Conservation (phyloP, 2,113 vertebrate species). For the Spermophilus dauricus region DNA sequence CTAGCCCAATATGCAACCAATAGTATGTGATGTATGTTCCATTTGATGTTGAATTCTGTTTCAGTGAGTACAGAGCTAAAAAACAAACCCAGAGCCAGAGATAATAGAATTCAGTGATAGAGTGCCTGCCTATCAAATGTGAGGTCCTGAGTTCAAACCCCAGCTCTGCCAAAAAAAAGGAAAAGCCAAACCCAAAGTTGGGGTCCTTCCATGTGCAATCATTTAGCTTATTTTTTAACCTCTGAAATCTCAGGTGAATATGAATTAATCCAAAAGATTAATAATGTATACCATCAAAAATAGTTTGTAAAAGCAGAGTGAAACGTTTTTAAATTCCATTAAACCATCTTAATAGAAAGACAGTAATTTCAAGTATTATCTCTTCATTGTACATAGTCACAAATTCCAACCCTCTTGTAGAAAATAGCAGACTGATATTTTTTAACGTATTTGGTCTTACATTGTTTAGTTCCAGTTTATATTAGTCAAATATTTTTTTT, state of each 20-base stretch:
- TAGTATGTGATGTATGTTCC: neutral
- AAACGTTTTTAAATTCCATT: slow-evolving; percentile 5
- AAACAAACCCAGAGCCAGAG: neutral
- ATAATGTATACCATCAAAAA: slow-evolving; percentile 33
- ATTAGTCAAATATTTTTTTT: slow-evolving; percentile 51
- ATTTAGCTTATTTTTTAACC: neutral
- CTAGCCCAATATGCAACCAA: neutral
- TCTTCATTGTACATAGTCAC: neutral
- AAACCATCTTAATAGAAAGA: slow-evolving; percentile 13
- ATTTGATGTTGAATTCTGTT: neutral
- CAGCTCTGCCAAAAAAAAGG: neutral
- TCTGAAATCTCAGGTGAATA: neutral
- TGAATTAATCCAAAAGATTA: slow-evolving; percentile 17
- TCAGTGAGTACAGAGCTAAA: neutral
- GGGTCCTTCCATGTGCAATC: neutral
- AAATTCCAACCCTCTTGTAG: neutral
- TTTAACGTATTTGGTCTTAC: slow-evolving; percentile 1
- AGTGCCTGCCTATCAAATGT: neutral
- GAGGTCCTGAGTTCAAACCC: neutral
- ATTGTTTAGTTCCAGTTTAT: neutral
- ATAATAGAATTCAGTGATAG: neutral
- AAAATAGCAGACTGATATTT: neutral
- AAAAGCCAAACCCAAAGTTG: neutral
- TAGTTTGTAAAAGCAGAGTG: neutral
- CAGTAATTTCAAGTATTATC: neutral